phyloP scores from a whole-genome alignment of 2,113 vertebrate species.

The Carollia perspicillata region DNA sequence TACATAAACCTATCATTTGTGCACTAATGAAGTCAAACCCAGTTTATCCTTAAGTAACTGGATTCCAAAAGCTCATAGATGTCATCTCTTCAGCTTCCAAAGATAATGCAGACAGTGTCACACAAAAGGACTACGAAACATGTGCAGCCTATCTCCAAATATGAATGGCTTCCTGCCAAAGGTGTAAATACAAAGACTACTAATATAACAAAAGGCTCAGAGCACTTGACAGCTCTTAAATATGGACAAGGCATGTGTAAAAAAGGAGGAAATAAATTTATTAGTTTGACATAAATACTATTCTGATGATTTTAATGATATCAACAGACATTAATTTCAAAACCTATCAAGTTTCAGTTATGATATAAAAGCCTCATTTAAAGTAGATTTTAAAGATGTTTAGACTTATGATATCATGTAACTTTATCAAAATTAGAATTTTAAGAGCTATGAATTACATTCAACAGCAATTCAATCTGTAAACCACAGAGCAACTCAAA shows the following conservation, averaged over 20 bases:
- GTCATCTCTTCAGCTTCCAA: conserved; percentile 74
- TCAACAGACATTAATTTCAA: conserved; percentile 38
- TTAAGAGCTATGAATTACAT: neutral
- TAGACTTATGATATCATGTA: conserved; percentile 23
- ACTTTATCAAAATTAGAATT: conserved; percentile 55
- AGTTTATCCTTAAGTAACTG: conserved; percentile 85
- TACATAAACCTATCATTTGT: conserved; percentile 87
- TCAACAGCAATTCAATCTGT: conserved; percentile 9
- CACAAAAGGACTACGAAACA: conserved; percentile 72
- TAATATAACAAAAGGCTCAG: conserved; percentile 36
- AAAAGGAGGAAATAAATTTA: conserved; percentile 51
- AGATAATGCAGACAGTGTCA: conserved; percentile 39
- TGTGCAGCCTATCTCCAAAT: conserved; percentile 3
- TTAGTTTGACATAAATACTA: conserved; percentile 29
- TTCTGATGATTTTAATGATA: neutral
- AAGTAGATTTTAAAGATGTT: conserved; percentile 22
- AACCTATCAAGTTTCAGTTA: conserved; percentile 39
- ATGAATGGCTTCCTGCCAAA: conserved; percentile 53
- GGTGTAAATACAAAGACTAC: conserved; percentile 46
- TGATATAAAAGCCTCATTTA: conserved; percentile 37
- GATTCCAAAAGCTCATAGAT: conserved; percentile 81
- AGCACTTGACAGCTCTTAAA: conserved; percentile 44
- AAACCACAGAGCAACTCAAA: conserved; percentile 50
- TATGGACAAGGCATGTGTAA: neutral
- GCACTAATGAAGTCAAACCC: conserved; percentile 88